A percentile compares a stretch with the other conserved stretches of the same genome.
phyloP scores from a whole-genome alignment of 1,140 invertebrate species.

The Drosophila arawakana region DNA sequence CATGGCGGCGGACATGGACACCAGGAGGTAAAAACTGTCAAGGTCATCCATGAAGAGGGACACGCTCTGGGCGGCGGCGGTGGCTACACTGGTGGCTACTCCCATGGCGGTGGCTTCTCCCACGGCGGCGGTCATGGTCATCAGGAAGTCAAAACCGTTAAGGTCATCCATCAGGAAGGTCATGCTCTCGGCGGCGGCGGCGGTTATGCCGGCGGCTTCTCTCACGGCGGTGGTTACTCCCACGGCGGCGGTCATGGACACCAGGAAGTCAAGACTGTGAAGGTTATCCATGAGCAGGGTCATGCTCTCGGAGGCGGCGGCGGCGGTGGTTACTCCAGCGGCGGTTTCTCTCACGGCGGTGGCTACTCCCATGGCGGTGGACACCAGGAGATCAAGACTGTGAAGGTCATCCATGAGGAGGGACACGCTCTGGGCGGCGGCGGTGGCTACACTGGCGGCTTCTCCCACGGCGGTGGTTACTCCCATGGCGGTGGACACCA shows the following conservation, averaged over 20 bases:
- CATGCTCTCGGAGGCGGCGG: slow-evolving; percentile 43
- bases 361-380: slow-evolving; percentile 12
- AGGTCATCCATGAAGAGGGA: slow-evolving; percentile 75
- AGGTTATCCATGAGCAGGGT: slow-evolving; percentile 76
- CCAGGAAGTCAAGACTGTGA: slow-evolving; percentile 68
- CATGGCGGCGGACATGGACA: slow-evolving; percentile 48
- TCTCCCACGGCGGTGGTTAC: slow-evolving; percentile 29
- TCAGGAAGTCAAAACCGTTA: slow-evolving; percentile 54
- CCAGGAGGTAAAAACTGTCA: slow-evolving; percentile 68
- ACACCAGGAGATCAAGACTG: slow-evolving; percentile 62
- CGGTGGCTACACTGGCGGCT: slow-evolving; percentile 35
- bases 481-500: slow-evolving; percentile 30
- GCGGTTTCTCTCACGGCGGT: slow-evolving; percentile 47
- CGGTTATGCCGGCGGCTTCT: slow-evolving; percentile 30
- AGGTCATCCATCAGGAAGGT: slow-evolving; percentile 51
- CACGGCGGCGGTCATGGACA: slow-evolving; percentile 24
- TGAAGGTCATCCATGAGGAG: slow-evolving; percentile 78
- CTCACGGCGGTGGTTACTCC: slow-evolving; percentile 23
- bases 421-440: slow-evolving; percentile 46
- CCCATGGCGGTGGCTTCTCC: slow-evolving; percentile 32
- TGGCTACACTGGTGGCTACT: slow-evolving; percentile 31
- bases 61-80: slow-evolving; percentile 43
- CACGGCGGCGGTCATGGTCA: slow-evolving; percentile 33
- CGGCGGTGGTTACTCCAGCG: slow-evolving; percentile 24
- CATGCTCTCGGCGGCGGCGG: slow-evolving; percentile 28